Evolutionary conservation across 2,113 vertebrate genomes (phyloP).

Genomic region (Ptyas mucosa): DNA sequence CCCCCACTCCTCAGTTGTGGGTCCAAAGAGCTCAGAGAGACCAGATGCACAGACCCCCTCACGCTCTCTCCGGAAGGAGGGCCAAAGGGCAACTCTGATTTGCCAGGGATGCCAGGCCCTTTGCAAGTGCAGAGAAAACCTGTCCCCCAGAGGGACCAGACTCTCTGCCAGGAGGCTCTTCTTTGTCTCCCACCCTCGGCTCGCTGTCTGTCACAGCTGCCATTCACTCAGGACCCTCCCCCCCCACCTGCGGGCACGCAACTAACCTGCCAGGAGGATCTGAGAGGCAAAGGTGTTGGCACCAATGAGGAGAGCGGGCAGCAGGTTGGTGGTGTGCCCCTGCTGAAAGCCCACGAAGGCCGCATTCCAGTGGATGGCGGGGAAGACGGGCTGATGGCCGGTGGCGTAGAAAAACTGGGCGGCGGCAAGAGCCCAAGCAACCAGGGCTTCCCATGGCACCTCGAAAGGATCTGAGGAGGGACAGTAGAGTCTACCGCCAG

Average conservation of each 20-base stretch:
- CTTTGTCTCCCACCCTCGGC: not conserved
- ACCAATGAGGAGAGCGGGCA: conserved; percentile 86
- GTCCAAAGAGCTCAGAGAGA: not conserved
- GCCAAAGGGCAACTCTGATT: not conserved
- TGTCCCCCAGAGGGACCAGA: not conserved
- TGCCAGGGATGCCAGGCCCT: not conserved
- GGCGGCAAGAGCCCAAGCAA: conserved; percentile 87
- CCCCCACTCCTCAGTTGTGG: not conserved
- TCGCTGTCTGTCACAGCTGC: not conserved
- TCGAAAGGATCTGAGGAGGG: conserved; percentile 57
- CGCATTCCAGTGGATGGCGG: conserved; percentile 94
- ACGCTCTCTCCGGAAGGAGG: not conserved
- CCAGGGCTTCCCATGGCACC: conserved; percentile 86
- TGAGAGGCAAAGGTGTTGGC: conserved; percentile 95
- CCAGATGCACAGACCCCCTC: accelerated
- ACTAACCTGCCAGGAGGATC: conserved; percentile 90
- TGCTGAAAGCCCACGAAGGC: conserved; percentile 94
- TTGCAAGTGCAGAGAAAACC: not conserved
- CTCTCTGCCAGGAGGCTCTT: not conserved
- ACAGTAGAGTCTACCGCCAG: not conserved
- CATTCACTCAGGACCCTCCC: not conserved
- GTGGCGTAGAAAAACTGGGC: conserved; percentile 95
- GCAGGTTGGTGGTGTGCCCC: conserved; percentile 76
- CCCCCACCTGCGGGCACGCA: not conserved
- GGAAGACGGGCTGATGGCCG: conserved; percentile 92